Base-by-base conservation (phyloP, 1,140 invertebrate species). In the Microplitis mediator region DNA sequence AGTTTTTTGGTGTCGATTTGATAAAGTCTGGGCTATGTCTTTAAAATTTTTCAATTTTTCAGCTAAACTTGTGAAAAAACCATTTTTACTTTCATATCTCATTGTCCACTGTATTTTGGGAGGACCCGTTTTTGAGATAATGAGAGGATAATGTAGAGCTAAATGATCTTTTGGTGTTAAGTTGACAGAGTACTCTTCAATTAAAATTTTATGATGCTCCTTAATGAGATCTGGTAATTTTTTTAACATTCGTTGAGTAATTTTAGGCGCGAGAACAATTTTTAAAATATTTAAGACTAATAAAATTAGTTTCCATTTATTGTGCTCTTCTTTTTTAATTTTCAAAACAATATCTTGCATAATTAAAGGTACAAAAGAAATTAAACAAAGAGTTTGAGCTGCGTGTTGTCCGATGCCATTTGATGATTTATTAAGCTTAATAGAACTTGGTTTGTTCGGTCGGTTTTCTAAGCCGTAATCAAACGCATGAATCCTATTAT, bases 401-500 rank as follows among this genome's bases (percentile, higher is more conserved):
- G 69, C 74, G 45, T 36, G 36, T 54, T 75, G 73, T 50, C 70
- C 69, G 14, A 74, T 69, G 9, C 4, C 39, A 52, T 36, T 61
- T 36, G 39, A 32, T 11, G 32, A 35, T 71, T 72, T 51, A 35
- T 64, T 62, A 4, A 77, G 6, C 14, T 11, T 35, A 13, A 77
- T 62, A 2, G 63, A 16, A 73, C 71, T 76, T 35, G 75, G 76
- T 56, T 70, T 69, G 61, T 75, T 77, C 14, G 50, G 23, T 39
- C 52, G 54, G 32, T 77, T 73, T 9, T 69, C 56, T 32, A 58
- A 65, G 8, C 74, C 74, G 64, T 74, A 77, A 60, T 74, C 50
- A 73, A 78, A 78, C n/a, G 63, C 63, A 5, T 70, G 3, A 4
- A 78, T 70, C 62, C 70, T 45, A 35, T 75, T 63, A 56, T 78